Evolutionary conservation across 2,888 invertebrate genomes (phyloP), one percentile per base, ranked within the genome.

Genomic region (Celastrina argiolus): DNA sequence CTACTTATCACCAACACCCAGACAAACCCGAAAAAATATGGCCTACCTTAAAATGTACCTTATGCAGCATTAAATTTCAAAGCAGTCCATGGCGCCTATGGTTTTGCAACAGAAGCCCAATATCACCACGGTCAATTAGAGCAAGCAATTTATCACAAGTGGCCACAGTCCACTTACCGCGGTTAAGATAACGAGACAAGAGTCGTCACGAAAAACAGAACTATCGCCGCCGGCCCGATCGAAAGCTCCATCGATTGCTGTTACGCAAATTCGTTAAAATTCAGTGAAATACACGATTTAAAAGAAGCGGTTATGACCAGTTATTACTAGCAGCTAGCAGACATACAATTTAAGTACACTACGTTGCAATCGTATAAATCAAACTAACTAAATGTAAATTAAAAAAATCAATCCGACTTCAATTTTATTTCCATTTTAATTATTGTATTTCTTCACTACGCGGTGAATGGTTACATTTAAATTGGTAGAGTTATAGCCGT

Each of bases 151-250:
- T 71, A 70, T 71, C 71, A 74, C 71, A 64, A 70, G 64, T 56
- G 66, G 65, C 65, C 64, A 67, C 68, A 69, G 67, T 64, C 64
- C 69, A 63, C 63, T 69, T 67, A 67, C 36, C 65, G 65, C 65
- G 36, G 61, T 70, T 67, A 67, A 61, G 65, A 42, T 69, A 71
- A 67, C 69, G 41, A 12, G 45, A 65, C 64, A 69, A 75, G 73
- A 77, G 74, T 4, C 77, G 77, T 80, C 80, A 82, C 80, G 81
- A 78, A 78, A 77, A 78, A 77, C 74, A 78, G 77, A 78, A 77
- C 74, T 68, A 72, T 74, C 72, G 78, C 81, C 76, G 64, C 58
- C 63, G 75, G 80, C 75, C 39, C n/a, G 73, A 74, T 78, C 77
- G 76, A 77, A 76, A 74, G 70, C 72, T 36, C 65, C 64, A 67